Evolutionary conservation across 2,113 vertebrate species (phyloP), one percentile per base, ranked within the genome.

Genomic region (Raja brachyura): DNA sequence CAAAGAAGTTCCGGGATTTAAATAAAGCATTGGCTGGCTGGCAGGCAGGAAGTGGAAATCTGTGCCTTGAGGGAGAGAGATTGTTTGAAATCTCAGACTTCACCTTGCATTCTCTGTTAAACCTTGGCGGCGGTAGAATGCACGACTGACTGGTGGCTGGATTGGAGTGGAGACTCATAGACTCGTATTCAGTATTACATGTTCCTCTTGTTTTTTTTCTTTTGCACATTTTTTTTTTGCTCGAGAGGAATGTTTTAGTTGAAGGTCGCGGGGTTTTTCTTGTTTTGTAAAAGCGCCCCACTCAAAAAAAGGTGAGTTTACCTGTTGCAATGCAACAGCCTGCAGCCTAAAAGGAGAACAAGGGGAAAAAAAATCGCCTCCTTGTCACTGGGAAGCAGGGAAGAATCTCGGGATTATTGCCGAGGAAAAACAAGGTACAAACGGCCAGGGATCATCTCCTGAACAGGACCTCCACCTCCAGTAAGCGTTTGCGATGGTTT

Each of bases 21-120:
- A 59, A 86, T 54, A 61, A 81, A 66, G 83, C 56, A 33, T 31
- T 31, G 28, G 5, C 13, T 31, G 59, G 83, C 13, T 88, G 83
- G 59, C 83, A 88, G 83, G 59, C 83, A 88, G 83, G 83, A 88
- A 88, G 83, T 88, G 83, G 16, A 66, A 88, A 66, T 63, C 83
- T 88, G 7, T 63, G 59, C 28, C 83, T 61, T 63, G 5, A 33
- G 56, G 83, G 39, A 3, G 39, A 1, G 1, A 48, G 18, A 88
- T 66, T 63, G 59, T 88, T 86, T 66, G 59, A 31, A n/a, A 63
- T 66, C 83, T 18, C 14, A 20, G 28, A 14, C 70, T 73, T 63
- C 83, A 63, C 83, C 56, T 63, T 28, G 20, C 81, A 85, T 28
- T 83, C 54, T 59, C 48, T n/a, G 7, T 56, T 5, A 10, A n/a